Percentiles rank a stretch among this genome's conserved stretches.
phyloP scores from a whole-genome alignment of 2,888 invertebrate genomes.

The Ethmia dodecea region DNA sequence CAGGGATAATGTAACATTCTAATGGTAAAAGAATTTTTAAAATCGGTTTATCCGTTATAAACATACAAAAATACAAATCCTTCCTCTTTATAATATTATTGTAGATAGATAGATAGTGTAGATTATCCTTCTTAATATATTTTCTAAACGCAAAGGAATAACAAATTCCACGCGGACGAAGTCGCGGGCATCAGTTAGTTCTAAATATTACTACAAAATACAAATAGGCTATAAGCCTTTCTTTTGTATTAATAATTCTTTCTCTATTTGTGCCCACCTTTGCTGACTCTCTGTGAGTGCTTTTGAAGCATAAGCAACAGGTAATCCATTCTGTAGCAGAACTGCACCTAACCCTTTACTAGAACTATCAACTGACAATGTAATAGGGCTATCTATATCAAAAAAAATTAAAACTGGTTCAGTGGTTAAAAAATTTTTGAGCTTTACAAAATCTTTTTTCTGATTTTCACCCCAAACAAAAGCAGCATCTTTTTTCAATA shows the following conservation, averaged over 20 bases:
- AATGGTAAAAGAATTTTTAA: no score
- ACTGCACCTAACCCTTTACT: slow-evolving; percentile 12
- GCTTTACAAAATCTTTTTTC: slow-evolving; percentile 6
- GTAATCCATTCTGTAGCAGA: slow-evolving; percentile 9
- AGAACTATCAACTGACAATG: slow-evolving; percentile 9
- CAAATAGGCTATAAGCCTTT: no score
- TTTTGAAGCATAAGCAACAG: slow-evolving; percentile 16
- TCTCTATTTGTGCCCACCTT: slow-evolving; percentile 19
- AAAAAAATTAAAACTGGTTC: slow-evolving; percentile 11
- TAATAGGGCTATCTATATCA: slow-evolving; percentile 6
- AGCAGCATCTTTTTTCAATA: slow-evolving; percentile 10
- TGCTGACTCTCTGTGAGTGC: slow-evolving; percentile 15
- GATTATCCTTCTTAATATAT: no score
- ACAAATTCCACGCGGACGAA: no score
- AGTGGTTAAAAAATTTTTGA: slow-evolving; percentile 8
- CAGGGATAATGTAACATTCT: no score
- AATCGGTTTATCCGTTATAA: no score
- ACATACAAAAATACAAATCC: no score
- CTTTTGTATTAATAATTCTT: slow-evolving; percentile 16
- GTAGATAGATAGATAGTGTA: no score
- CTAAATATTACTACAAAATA: no score
- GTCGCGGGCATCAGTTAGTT: no score
- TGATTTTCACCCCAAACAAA: slow-evolving; percentile 12
- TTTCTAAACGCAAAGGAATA: no score
- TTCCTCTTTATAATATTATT: no score